A percentile compares a stretch with the other conserved stretches of the same genome.
These are phyloP conservation scores for Stratiomys singularior DNA, from an alignment of 2,888 invertebrate species.

Conservation along the genomic window DNA sequence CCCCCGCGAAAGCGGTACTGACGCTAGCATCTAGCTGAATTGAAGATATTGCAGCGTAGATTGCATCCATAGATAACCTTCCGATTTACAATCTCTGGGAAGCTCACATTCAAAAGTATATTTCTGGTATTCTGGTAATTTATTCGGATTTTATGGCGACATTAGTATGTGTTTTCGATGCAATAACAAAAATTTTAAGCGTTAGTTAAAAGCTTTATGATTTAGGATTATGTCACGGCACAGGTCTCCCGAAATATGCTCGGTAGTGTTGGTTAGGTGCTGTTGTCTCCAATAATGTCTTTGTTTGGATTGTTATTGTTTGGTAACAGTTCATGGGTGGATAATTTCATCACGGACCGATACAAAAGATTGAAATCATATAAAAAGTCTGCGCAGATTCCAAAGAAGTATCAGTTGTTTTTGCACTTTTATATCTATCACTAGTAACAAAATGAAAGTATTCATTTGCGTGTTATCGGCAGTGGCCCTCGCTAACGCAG, in stretches of 20 bases:
- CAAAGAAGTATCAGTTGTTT: conserved; percentile 30
- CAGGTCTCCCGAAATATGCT: background rate
- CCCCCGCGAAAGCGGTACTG: too few relatives aligned
- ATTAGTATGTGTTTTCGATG: background rate
- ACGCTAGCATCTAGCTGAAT: too few relatives aligned
- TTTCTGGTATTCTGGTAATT: too few relatives aligned
- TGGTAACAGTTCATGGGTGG: background rate
- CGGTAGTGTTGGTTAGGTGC: background rate
- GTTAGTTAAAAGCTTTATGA: background rate
- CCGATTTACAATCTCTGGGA: too few relatives aligned
- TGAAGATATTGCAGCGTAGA: too few relatives aligned
- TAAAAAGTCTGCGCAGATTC: background rate
- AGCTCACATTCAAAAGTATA: too few relatives aligned
- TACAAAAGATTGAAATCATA: conserved; percentile 26
- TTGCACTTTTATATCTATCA: background rate
- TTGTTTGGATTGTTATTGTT: background rate
- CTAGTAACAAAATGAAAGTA: conserved; percentile 49
- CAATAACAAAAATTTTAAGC: background rate
- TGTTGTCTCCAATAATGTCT: background rate
- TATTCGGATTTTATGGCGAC: background rate
- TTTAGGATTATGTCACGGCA: background rate
- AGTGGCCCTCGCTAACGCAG: conserved; percentile 50
- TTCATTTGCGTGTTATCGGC: conserved; percentile 52
- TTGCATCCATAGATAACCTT: too few relatives aligned
- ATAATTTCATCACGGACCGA: background rate